Percentiles rank a stretch among this genome's conserved stretches.
Conservation (phyloP, 1,140 invertebrate genomes). For the Zaprionus davidi region DNA sequence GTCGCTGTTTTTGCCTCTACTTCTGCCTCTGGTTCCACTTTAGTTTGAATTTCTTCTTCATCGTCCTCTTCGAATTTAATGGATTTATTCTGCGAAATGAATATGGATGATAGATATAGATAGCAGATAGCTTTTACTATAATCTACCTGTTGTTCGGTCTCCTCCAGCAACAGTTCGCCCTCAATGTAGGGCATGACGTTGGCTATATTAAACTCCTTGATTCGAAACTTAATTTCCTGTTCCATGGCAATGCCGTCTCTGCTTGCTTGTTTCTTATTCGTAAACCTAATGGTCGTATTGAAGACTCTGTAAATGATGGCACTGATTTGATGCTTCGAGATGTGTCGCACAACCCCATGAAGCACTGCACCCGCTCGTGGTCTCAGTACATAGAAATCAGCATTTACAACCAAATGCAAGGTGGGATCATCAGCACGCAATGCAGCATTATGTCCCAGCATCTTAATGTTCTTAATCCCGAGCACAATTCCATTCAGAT, state of each 20-base stretch:
- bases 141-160: conserved; percentile 31
- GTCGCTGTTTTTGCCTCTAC: conserved; percentile 9
- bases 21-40: conserved; percentile 29
- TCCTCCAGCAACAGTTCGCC: conserved; percentile 69
- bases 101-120: background rate
- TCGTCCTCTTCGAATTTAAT: conserved; percentile 48
- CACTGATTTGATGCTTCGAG: conserved; percentile 69
- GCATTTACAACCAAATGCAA: conserved; percentile 85
- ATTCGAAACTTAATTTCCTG: conserved; percentile 77
- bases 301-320: conserved; percentile 80
- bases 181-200: conserved; percentile 78
- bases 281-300: conserved; percentile 76
- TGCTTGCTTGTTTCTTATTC: conserved; percentile 46
- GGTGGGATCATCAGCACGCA: conserved; percentile 85
- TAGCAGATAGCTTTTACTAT: no score
- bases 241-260: conserved; percentile 61
- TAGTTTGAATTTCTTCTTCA: conserved; percentile 1
- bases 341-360: conserved; percentile 83
- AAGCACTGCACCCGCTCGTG: conserved; percentile 84
- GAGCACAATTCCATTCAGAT: conserved; percentile 86
- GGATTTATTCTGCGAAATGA: conserved; percentile 38
- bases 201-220: conserved; percentile 75
- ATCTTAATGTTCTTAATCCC: conserved; percentile 87
- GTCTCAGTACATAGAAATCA: conserved; percentile 87
- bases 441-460: conserved; percentile 80